Conservation (phyloP, 2,113 vertebrate genomes). For the Clinocottus analis region DNA sequence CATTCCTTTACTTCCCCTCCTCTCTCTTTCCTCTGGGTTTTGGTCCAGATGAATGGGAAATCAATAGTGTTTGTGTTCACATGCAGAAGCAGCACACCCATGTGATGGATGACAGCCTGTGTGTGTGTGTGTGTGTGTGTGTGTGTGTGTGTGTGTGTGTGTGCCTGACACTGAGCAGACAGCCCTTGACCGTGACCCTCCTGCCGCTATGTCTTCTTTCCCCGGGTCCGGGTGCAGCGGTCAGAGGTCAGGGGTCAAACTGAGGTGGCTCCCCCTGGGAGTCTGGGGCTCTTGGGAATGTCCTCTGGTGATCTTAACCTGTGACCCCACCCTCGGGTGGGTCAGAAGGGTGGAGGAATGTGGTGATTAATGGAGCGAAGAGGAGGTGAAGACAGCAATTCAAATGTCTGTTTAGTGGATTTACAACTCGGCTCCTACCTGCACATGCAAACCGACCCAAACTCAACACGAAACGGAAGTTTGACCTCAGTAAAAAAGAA, state of each 20-base stretch:
- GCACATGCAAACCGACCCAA: not conserved
- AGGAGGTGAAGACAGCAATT: constrained; percentile 9
- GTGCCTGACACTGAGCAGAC: constrained; percentile 44
- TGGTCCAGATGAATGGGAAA: constrained; percentile 70
- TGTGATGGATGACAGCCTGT: constrained; percentile 66
- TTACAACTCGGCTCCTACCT: not conserved
- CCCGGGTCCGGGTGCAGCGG: constrained; percentile 46
- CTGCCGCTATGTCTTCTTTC: constrained; percentile 14
- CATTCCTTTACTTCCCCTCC: not conserved
- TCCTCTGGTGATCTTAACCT: constrained; percentile 52
- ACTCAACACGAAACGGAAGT: no score
- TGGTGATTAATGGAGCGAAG: constrained; percentile 35
- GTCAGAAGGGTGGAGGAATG: constrained; percentile 30
- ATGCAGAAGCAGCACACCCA: constrained; percentile 55
- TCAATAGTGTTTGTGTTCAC: constrained; percentile 75
- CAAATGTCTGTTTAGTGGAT: constrained; percentile 3
- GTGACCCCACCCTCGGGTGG: constrained; percentile 39
- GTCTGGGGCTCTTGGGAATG: constrained; percentile 26
- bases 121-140: constrained; percentile 2
- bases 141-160: constrained; percentile 10
- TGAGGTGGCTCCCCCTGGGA: constrained; percentile 33
- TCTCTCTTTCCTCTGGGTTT: constrained; percentile 31
- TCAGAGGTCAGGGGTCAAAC: constrained; percentile 42
- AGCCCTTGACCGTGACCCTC: constrained; percentile 62
- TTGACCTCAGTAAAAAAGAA: no score